Conservation (phyloP, 2,113 vertebrate genomes). For the Rhea pennata region DNA sequence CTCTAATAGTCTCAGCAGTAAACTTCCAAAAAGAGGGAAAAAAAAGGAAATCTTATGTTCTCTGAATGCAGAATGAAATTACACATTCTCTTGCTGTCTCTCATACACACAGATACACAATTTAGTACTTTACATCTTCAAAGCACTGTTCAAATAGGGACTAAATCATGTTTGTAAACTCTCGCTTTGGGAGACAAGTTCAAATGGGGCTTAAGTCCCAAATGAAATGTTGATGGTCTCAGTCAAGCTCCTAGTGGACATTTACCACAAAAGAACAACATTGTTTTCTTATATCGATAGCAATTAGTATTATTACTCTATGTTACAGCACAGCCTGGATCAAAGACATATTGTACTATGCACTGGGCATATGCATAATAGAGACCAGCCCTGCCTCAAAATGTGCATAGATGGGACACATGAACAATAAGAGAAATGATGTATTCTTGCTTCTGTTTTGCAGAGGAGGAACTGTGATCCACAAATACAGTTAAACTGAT, state of each 20-base stretch:
- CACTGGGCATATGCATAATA: neutral
- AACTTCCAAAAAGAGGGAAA: constrained; percentile 70
- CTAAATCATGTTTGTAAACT: constrained; percentile 70
- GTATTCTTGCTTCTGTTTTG: neutral
- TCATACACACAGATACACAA: constrained; percentile 49
- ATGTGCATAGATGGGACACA: neutral
- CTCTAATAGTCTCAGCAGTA: constrained; percentile 78
- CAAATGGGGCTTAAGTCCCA: constrained; percentile 64
- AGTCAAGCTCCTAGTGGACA: constrained; percentile 63
- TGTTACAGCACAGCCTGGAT: constrained; percentile 29
- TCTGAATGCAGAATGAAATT: constrained; percentile 67
- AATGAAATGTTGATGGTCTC: constrained; percentile 58
- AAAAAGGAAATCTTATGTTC: constrained; percentile 69
- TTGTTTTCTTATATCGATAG: constrained; percentile 46
- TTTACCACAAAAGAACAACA: constrained; percentile 63
- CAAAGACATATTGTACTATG: neutral
- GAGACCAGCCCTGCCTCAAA: neutral
- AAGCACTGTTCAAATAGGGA: constrained; percentile 26
- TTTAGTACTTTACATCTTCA: constrained; percentile 67
- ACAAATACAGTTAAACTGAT: neutral
- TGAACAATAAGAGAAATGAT: neutral
- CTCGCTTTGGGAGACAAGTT: constrained; percentile 63
- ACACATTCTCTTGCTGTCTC: constrained; percentile 58
- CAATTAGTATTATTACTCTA: constrained; percentile 33
- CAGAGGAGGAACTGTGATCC: neutral